Evolutionary conservation across 2,888 invertebrate species (phyloP).

Genomic region (Latheticus oryzae): DNA sequence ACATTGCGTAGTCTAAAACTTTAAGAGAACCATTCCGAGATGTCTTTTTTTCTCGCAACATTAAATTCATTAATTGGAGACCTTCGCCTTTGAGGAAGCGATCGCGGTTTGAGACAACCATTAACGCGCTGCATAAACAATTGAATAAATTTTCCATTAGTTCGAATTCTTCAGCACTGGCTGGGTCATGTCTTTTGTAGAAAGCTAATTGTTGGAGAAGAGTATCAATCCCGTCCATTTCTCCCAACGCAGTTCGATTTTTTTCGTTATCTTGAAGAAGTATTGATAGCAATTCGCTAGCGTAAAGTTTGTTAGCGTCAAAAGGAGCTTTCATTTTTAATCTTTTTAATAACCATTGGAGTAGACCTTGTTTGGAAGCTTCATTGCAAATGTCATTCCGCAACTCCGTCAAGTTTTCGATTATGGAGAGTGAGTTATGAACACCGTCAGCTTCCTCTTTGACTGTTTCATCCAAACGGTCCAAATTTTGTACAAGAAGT

Average conservation of each 20-base stretch:
- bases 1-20: conserved; percentile 97
- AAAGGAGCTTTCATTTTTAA: conserved; percentile 90
- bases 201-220: conserved; percentile 93
- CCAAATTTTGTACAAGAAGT: conserved; percentile 91
- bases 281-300: conserved; percentile 95
- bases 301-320: conserved; percentile 95
- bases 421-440: conserved; percentile 87
- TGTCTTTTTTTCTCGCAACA: conserved; percentile 97
- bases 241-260: conserved; percentile 85
- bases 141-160: conserved; percentile 99
- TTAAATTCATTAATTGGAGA: conserved; percentile 98
- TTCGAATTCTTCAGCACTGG: conserved; percentile 92
- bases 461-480: conserved; percentile 90
- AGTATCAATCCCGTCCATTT: conserved; percentile 95
- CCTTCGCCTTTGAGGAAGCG: conserved; percentile 97
- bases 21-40: conserved; percentile 96
- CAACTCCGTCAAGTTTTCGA: conserved; percentile 96
- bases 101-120: conserved; percentile 89
- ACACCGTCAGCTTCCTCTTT: conserved; percentile 97
- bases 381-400: conserved; percentile 85
- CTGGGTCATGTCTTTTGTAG: conserved; percentile 95
- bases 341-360: conserved; percentile 92
- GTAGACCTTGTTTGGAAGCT: conserved; percentile 89
- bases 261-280: conserved; percentile 90
- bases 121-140: conserved; percentile 91